Conservation (phyloP, 2,113 vertebrate genomes). For the Pimephales promelas region DNA sequence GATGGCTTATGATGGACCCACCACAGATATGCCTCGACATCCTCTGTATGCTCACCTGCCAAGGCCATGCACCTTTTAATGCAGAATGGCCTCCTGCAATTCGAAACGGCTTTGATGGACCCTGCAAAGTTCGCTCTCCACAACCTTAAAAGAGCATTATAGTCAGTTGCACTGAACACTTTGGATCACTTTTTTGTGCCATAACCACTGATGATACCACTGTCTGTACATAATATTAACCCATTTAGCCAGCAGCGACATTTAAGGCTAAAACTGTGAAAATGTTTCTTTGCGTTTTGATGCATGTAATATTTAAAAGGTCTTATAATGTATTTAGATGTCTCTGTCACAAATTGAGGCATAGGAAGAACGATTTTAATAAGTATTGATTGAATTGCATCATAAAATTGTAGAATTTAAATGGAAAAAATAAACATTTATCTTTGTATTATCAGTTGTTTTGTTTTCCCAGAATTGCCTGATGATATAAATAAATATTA, state of each 20-base stretch:
- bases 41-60: conserved; percentile 70
- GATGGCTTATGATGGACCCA: conserved; percentile 56
- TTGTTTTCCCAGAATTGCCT: neutral
- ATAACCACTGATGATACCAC: neutral
- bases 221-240: neutral
- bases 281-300: neutral
- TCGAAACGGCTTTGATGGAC: conserved; percentile 48
- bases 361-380: neutral
- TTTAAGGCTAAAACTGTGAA: neutral
- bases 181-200: neutral
- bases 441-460: neutral
- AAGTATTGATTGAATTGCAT: neutral
- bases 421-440: neutral
- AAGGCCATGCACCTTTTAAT: conserved; percentile 67
- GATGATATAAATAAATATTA: neutral
- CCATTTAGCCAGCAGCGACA: neutral
- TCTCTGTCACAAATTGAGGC: neutral
- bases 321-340: neutral
- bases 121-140: conserved; percentile 52
- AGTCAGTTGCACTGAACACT: neutral
- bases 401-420: neutral
- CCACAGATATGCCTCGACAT: conserved; percentile 55
- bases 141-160: conserved; percentile 53
- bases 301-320: neutral
- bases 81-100: conserved; percentile 64